Percentiles rank a stretch among this genome's conserved stretches.
phyloP scores from a whole-genome alignment of 2,113 vertebrate species.

The Neotoma lepida region DNA sequence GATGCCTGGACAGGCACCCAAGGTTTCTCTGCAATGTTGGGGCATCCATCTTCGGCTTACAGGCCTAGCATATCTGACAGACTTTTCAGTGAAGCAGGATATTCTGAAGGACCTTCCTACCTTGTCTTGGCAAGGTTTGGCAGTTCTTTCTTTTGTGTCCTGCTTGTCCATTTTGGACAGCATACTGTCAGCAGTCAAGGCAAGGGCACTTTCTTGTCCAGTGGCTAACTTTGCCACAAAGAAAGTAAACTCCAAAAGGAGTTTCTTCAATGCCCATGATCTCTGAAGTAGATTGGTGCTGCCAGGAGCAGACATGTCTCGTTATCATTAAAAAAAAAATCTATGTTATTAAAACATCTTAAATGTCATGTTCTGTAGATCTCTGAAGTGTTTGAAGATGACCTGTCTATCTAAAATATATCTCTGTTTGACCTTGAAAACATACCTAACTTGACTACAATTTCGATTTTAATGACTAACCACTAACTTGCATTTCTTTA shows the following conservation, averaged over 20 bases:
- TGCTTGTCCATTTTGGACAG: not conserved
- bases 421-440: not conserved
- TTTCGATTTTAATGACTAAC: not conserved
- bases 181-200: not conserved
- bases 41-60: too few species aligned
- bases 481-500: not conserved
- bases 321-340: not conserved
- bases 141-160: not conserved
- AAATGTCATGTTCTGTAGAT: not conserved
- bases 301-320: not conserved
- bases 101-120: too few species aligned
- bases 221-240: not conserved
- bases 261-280: not conserved
- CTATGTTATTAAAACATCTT: not conserved
- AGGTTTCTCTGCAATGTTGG: not conserved
- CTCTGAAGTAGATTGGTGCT: not conserved
- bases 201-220: not conserved
- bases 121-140: not conserved
- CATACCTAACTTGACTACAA: not conserved
- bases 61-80: too few species aligned
- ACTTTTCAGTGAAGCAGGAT: too few species aligned
- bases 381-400: not conserved
- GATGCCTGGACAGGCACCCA: not conserved
- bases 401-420: not conserved
- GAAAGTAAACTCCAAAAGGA: not conserved